A percentile compares a stretch with the other conserved stretches of the same genome.
These are phyloP conservation scores for Drosophila trapezifrons DNA, from an alignment of 1,140 invertebrate genomes.

Conservation along the genomic window DNA sequence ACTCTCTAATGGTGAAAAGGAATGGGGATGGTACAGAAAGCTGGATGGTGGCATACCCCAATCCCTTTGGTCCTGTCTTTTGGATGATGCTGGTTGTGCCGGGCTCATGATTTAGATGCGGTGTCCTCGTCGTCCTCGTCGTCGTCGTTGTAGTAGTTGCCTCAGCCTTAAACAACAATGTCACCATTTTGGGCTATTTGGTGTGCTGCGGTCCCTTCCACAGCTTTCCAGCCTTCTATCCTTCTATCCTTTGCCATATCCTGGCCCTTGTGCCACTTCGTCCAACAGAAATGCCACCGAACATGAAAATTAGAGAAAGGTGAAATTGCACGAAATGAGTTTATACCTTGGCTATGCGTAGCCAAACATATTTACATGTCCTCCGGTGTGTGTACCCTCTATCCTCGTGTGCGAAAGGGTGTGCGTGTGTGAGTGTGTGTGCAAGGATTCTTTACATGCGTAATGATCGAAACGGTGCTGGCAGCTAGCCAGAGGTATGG, in stretches of 20 bases:
- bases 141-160: constrained; percentile 9
- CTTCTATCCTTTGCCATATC: constrained; percentile 12
- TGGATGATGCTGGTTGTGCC: constrained; percentile 29
- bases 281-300: constrained; percentile 44
- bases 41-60: background rate
- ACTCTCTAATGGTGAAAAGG: constrained; percentile 18
- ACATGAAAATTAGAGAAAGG: constrained; percentile 75
- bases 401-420: background rate
- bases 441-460: constrained; percentile 50
- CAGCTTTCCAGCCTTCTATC: background rate
- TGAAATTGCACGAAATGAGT: constrained; percentile 74
- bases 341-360: constrained; percentile 58
- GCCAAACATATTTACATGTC: constrained; percentile 63
- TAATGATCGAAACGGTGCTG: constrained; percentile 42
- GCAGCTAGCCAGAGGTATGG: constrained; percentile 18
- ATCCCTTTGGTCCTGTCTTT: constrained; percentile 13
- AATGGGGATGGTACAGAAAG: background rate
- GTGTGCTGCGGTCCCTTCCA: constrained; percentile 6
- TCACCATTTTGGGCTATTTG: constrained; percentile 59
- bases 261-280: background rate
- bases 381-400: constrained; percentile 26
- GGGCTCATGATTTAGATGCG: constrained; percentile 57
- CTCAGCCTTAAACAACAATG: constrained; percentile 56
- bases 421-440: constrained; percentile 25
- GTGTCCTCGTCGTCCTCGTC: background rate